Evolutionary conservation across 37 sponge, comb jelly and placozoan species (phyloP).

Genomic region (Oscarella lobularis): DNA sequence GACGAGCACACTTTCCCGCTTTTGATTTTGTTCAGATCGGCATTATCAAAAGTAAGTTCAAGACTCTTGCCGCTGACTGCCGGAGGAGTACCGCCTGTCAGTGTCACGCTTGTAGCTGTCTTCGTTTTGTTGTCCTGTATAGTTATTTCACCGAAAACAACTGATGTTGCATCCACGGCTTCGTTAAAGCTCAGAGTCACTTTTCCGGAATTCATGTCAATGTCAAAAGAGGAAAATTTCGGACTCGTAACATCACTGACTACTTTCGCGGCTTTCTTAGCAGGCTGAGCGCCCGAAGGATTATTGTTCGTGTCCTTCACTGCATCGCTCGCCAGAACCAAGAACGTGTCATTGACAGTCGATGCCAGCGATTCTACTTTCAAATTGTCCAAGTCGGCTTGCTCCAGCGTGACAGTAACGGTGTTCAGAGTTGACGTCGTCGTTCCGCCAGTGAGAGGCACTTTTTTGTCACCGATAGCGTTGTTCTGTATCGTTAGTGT

Average conservation of each 20-base stretch:
- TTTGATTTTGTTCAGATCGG: background rate
- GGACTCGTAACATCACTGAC: constrained; percentile 56
- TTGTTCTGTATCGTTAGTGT: constrained; percentile 42
- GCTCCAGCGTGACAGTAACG: constrained; percentile 18
- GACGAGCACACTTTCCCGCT: background rate
- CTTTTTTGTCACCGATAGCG: background rate
- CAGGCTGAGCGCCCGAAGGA: background rate
- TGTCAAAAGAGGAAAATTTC: constrained; percentile 21
- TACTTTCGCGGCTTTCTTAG: constrained; percentile 11
- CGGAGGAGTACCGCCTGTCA: background rate
- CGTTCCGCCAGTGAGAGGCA: background rate
- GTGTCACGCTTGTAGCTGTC: background rate
- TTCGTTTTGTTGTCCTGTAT: background rate
- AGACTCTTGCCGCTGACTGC: background rate
- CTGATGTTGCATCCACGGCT: background rate
- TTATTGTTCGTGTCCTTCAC: constrained; percentile 34
- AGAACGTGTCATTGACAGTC: constrained; percentile 34
- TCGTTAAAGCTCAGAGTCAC: background rate
- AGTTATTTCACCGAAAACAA: background rate
- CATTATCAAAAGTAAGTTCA: background rate
- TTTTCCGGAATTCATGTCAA: background rate
- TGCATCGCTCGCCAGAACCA: constrained; percentile 42
- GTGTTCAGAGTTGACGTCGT: background rate
- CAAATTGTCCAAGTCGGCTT: constrained; percentile 8
- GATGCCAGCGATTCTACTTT: constrained; percentile 10